Conservation (phyloP, 1,140 invertebrate species). For the Plectus sambesii region DNA sequence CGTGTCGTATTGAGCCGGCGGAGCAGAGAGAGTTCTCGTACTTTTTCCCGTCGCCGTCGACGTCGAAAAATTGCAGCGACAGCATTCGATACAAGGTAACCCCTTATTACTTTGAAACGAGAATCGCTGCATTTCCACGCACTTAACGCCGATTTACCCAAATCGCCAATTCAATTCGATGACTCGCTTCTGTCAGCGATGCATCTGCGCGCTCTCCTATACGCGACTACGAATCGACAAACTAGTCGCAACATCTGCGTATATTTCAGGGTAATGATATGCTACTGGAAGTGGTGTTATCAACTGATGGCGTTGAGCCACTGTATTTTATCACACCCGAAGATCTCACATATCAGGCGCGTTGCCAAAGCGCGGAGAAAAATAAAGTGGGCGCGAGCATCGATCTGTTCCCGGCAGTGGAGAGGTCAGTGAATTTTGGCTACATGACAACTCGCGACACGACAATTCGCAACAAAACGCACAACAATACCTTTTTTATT, state of each 20-base stretch:
- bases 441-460: no score
- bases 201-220: no score
- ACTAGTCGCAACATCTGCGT: conserved; percentile 1
- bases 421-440: no score
- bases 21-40: conserved; percentile 34
- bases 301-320: conserved; percentile 43
- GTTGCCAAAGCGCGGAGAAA: no score
- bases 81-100: conserved; percentile 38
- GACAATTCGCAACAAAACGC: no score
- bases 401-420: no score
- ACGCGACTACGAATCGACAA: conserved; percentile 2
- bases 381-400: no score
- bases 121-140: conserved; percentile 2
- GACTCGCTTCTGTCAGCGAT: no score
- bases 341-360: conserved; percentile 42
- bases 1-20: conserved; percentile 39
- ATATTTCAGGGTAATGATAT: conserved; percentile 37
- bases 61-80: conserved; percentile 38
- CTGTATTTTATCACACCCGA: conserved; percentile 45
- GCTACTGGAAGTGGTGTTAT: conserved; percentile 42
- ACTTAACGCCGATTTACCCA: no score
- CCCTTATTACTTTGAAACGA: conserved; percentile 1
- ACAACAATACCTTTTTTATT: no score
- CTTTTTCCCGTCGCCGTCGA: conserved; percentile 41
- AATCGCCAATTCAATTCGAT: no score